phyloP scores from a whole-genome alignment of 1,140 invertebrate species.

The Caerostris extrusa region DNA sequence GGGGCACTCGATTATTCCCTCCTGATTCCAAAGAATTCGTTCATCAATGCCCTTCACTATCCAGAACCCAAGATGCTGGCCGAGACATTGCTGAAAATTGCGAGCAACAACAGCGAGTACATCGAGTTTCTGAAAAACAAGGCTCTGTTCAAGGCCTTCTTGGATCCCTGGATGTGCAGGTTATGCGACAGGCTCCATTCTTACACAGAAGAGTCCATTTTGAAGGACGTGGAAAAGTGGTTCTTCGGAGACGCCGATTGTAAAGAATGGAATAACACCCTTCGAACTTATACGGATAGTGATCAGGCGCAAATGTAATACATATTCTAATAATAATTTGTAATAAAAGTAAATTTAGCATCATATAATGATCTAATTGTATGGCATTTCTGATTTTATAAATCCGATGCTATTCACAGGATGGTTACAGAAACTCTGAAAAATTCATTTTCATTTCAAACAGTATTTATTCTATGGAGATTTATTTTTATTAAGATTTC shows the following conservation, averaged over 20 bases:
- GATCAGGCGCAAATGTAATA: background rate
- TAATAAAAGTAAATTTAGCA: too few relatives aligned
- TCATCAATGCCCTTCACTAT: slow-evolving; percentile 85
- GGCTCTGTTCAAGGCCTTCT: slow-evolving; percentile 78
- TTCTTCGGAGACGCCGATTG: slow-evolving; percentile 70
- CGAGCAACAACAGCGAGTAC: slow-evolving; percentile 79
- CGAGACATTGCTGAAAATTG: slow-evolving; percentile 83
- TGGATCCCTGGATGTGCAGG: slow-evolving; percentile 78
- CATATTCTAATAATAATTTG: too few relatives aligned
- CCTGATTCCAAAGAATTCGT: slow-evolving; percentile 86
- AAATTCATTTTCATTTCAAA: too few relatives aligned
- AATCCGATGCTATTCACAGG: too few relatives aligned
- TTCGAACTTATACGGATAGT: background rate
- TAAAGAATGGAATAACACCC: slow-evolving; percentile 55
- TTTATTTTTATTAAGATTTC: too few relatives aligned
- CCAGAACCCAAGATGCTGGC: slow-evolving; percentile 83
- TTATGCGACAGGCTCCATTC: slow-evolving; percentile 79
- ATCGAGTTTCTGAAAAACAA: slow-evolving; percentile 80
- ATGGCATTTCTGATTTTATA: too few relatives aligned
- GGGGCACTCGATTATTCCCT: slow-evolving; percentile 84
- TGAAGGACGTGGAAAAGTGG: slow-evolving; percentile 74
- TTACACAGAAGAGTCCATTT: background rate
- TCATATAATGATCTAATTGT: too few relatives aligned
- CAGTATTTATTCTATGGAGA: too few relatives aligned
- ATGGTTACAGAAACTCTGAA: too few relatives aligned